Conservation (phyloP, 1,140 invertebrate species). For the Battus philenor region DNA sequence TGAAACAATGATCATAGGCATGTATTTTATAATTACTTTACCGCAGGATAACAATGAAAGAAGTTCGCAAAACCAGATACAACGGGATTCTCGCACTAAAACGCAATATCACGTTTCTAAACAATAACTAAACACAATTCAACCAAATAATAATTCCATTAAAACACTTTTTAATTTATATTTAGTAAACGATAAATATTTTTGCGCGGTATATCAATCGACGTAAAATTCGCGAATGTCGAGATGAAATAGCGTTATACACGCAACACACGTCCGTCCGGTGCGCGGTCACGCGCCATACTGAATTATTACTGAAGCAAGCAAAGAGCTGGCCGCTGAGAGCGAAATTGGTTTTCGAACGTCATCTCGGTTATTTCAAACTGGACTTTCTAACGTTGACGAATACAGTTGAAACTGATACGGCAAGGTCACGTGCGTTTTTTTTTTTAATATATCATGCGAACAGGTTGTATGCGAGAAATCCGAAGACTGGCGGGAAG, state of each 20-base stretch:
- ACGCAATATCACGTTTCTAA: slow-evolving; percentile 1
- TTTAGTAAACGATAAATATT: too few relatives aligned
- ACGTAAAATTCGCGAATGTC: slow-evolving; percentile 31
- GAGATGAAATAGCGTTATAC: slow-evolving; percentile 11
- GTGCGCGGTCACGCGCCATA: slow-evolving; percentile 53
- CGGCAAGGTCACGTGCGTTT: slow-evolving; percentile 10
- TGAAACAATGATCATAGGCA: neutral
- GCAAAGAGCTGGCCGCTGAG: slow-evolving; percentile 40
- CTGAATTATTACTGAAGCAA: slow-evolving; percentile 57
- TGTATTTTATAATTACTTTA: neutral
- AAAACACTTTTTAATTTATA: too few relatives aligned
- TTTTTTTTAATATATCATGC: slow-evolving; percentile 33
- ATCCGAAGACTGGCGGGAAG: slow-evolving; percentile 39
- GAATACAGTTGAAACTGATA: slow-evolving; percentile 27
- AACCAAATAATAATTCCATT: too few relatives aligned
- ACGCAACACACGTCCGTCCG: slow-evolving; percentile 32
- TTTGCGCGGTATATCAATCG: slow-evolving; percentile 9
- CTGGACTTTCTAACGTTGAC: slow-evolving; percentile 28
- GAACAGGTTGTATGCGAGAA: slow-evolving; percentile 56
- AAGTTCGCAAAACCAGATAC: slow-evolving; percentile 4
- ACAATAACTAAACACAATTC: slow-evolving; percentile 1
- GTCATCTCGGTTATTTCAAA: slow-evolving; percentile 22
- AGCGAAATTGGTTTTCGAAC: slow-evolving; percentile 61
- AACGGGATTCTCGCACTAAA: neutral
- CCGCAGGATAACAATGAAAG: slow-evolving; percentile 5